A percentile compares a stretch with the other conserved stretches of the same genome.
phyloP scores from a whole-genome alignment of 1,140 invertebrate species.

The Phthorimaea operculella region DNA sequence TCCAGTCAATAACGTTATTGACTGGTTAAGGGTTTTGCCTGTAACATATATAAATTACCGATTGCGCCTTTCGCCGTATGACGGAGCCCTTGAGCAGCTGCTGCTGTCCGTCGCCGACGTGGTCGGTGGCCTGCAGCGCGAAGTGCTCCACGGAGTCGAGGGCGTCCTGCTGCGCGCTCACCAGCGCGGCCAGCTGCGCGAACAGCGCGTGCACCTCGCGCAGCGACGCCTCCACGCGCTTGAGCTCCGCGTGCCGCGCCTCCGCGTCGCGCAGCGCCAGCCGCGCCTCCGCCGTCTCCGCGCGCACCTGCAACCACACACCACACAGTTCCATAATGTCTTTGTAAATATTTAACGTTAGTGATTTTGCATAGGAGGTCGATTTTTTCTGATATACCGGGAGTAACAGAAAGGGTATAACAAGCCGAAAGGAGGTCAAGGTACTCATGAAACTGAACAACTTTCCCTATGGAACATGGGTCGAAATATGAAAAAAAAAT shows the following conservation, averaged over 20 bases:
- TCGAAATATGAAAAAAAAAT: no score
- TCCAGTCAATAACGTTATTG: no score
- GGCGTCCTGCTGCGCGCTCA: constrained; percentile 79
- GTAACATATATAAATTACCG: neutral
- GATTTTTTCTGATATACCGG: no score
- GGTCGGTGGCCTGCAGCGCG: constrained; percentile 73
- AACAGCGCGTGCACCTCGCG: constrained; percentile 86
- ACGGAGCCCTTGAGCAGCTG: constrained; percentile 52
- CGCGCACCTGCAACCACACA: constrained; percentile 73
- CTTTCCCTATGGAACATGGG: no score
- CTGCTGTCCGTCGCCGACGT: constrained; percentile 71
- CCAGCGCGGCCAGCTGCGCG: constrained; percentile 79
- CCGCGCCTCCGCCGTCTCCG: constrained; percentile 83
- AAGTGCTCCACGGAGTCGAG: constrained; percentile 79
- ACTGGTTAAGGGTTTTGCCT: no score
- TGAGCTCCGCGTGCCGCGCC: constrained; percentile 83
- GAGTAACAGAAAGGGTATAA: no score
- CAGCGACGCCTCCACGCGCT: constrained; percentile 85
- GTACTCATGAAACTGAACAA: no score
- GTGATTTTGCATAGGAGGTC: no score
- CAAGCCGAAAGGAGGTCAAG: no score
- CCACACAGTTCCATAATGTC: neutral
- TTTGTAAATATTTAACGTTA: no score
- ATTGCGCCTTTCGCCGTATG: constrained; percentile 7
- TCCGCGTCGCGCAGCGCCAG: constrained; percentile 85